phyloP scores from a whole-genome alignment of 2,113 vertebrate genomes.

The Austrofundulus limnaeus region DNA sequence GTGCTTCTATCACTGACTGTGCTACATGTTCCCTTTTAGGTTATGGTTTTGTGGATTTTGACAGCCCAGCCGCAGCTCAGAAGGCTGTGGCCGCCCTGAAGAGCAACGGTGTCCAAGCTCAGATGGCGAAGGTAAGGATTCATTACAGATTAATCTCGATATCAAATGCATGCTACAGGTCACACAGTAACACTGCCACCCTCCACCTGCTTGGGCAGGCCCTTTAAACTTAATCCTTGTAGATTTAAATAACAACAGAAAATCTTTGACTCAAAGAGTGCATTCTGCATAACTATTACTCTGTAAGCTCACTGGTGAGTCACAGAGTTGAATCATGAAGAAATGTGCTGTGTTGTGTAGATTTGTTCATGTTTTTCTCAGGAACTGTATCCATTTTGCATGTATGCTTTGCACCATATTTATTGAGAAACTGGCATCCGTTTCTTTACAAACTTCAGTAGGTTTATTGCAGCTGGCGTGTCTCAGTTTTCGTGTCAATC shows the following conservation, averaged over 20 bases:
- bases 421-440: background rate
- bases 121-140: constrained; percentile 97
- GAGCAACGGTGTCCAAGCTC: constrained; percentile 92
- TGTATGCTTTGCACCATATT: background rate
- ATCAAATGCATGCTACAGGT: constrained; percentile 33
- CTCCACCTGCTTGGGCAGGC: constrained; percentile 28
- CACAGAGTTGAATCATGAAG: constrained; percentile 16
- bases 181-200: constrained; percentile 22
- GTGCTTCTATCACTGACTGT: constrained; percentile 10
- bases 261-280: constrained; percentile 20
- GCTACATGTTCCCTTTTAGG: constrained; percentile 80
- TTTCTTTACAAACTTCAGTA: background rate
- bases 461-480: constrained; percentile 3
- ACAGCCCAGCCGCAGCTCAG: constrained; percentile 95
- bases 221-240: constrained; percentile 42
- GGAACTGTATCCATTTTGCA: background rate
- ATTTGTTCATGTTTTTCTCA: constrained; percentile 10
- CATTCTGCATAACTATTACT: background rate
- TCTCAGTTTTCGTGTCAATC: constrained; percentile 1
- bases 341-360: constrained; percentile 3
- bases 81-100: constrained; percentile 96
- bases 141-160: constrained; percentile 50
- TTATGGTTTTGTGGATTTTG: constrained; percentile 98
- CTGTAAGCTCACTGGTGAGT: background rate
- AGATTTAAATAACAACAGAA: constrained; percentile 31